These are phyloP conservation scores for Balaeniceps rex DNA, from an alignment of 2,113 vertebrate species.

Conservation along the genomic window DNA sequence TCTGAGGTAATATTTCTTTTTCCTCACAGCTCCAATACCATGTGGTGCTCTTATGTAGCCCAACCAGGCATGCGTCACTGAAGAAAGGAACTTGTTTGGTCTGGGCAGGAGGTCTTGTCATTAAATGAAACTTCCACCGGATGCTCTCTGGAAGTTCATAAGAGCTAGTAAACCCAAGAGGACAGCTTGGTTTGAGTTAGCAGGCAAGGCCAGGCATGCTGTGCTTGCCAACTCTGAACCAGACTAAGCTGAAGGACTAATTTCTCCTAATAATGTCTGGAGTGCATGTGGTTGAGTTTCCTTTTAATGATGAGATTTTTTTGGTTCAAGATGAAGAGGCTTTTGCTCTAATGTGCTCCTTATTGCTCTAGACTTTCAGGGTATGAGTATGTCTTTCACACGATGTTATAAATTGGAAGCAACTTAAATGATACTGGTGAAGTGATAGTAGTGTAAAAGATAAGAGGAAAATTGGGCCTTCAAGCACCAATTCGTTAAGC, in stretches of 20 bases:
- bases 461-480: background rate
- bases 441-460: background rate
- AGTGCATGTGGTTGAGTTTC: background rate
- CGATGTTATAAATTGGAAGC: background rate
- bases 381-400: background rate
- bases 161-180: background rate
- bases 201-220: background rate
- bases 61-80: background rate
- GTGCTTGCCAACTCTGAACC: background rate
- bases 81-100: background rate
- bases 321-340: background rate
- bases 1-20: background rate
- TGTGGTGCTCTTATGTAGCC: background rate
- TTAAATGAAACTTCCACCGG: background rate
- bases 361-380: background rate
- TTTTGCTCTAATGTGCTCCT: background rate
- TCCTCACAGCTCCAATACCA: background rate
- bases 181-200: background rate
- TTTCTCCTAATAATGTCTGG: background rate
- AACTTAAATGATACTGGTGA: background rate
- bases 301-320: background rate
- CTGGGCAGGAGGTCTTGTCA: background rate
- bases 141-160: background rate
- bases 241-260: background rate
- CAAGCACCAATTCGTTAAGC: background rate